Base-by-base conservation (phyloP, 2,888 invertebrate species). In the Drosophila parthenogenetica region DNA sequence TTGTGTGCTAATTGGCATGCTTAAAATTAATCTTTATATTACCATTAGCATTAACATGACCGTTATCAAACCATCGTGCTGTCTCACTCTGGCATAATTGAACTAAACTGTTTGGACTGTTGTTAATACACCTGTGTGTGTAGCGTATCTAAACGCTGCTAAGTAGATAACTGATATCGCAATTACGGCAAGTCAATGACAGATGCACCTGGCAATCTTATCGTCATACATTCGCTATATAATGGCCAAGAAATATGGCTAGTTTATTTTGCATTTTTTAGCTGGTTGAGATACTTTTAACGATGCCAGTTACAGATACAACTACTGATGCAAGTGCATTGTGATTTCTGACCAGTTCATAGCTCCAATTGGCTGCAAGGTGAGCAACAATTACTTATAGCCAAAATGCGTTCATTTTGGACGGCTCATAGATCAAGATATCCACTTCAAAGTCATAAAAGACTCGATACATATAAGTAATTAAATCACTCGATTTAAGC, bases 371-470 rank as follows among this genome's bases (percentile, higher is more conserved):
- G 48, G 54, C 35, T 51, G 63, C 67, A 68, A 68, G 68, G 68
- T 68, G 64, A 68, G 46, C 68, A 35, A 68, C 68, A 57, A 68
- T 68, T 64, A 51, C 63, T 60, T 60, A 35, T 8, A 37, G n/a
- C 35, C n/a, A 29, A 42, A 55, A 42, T 39, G 54, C 37, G 54
- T 42, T 35, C 53, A 53, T 43, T 37, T 57, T 46, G 55, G 37
- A 22, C 39, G 14, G 22, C 39, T 22, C 19, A 19, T 49, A n/a
- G 49, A 49, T 48, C 40, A 55, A 62, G 19, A 54, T 54, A 42
- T 54, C 32, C 35, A 55, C 54, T 55, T 5, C 19, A 54, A 14
- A 45, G 43, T 43, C 19, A 7, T 32, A 54, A 53, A 54, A 42
- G 54, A 17, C 42, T 54, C 42, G 42, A 54, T 42, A 42, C 54